These are phyloP conservation scores for Rhynchotus rufescens DNA, from an alignment of 2,797 vertebrate species.

Conservation along the genomic window DNA sequence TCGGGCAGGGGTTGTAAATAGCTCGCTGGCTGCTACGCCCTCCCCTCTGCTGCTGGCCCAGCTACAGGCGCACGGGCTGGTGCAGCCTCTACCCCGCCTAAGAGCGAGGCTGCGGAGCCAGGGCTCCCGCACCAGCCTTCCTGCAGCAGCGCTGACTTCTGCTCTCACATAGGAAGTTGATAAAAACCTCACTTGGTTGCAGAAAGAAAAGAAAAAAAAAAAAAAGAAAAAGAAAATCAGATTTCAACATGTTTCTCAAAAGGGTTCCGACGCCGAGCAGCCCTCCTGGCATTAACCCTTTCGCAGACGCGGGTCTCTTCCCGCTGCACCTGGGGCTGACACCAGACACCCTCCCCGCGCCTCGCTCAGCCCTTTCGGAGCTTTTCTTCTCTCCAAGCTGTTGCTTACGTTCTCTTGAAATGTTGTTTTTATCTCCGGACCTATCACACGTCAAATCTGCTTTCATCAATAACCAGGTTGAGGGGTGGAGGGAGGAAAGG, in stretches of 20 bases:
- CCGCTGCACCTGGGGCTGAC: neutral
- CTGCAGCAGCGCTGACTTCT: constrained; percentile 35
- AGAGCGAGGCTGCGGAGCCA: neutral
- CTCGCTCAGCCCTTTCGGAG: neutral
- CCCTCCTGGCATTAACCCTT: constrained; percentile 39
- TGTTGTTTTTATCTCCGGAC: neutral
- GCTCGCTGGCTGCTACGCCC: neutral
- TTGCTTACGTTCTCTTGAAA: neutral
- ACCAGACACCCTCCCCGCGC: neutral
- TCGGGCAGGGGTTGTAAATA: neutral
- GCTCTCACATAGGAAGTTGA: constrained; percentile 64
- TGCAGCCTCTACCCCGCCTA: neutral
- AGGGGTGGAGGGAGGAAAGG: neutral
- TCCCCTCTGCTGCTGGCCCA: neutral
- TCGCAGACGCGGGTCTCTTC: neutral
- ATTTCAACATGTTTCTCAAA: constrained; percentile 36
- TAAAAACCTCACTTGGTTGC: constrained; percentile 50
- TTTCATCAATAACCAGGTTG: neutral
- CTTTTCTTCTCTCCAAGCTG: neutral
- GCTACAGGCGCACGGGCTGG: neutral
- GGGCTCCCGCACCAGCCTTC: neutral
- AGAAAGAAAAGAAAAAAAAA: neutral
- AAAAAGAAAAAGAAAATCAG: constrained; percentile 34
- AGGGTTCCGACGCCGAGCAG: neutral
- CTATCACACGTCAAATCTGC: neutral